Evolutionary conservation across 1,140 invertebrate genomes (phyloP), one percentile per base, ranked within the genome.

Genomic region (Pomacea maculata): DNA sequence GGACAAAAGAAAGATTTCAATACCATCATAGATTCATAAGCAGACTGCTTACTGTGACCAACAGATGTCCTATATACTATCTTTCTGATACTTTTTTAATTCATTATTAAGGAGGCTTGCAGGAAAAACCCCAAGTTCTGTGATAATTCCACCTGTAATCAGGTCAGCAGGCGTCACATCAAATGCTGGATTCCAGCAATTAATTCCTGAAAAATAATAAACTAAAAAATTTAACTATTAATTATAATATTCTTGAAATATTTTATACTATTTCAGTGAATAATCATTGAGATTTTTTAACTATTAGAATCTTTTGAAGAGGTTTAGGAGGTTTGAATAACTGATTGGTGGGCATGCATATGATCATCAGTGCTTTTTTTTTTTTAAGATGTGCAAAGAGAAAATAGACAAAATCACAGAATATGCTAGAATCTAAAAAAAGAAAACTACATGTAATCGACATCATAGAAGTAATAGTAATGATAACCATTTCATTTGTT

Each of bases 101-200:
- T 85, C 80, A 19, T 84, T 63, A 78, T 89, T 81, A 1, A 92
- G 71, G 77, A 90, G 84, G 25, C 79, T 65, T n/a, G 96, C 95
- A 78, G 91, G 89, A 86, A 95, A 97, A 10, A 97, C 95, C 25
- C 98, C 98, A 86, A 94, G 94, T 92, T 99, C 98, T 19, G 98
- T 99, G 21, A 99, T 96, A 82, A 99, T 98, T 15, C 96, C 97
- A 14, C 91, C 92, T 34, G 96, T 96, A 77, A 99, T 99, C 1
- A 99, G 93, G 45, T 94, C 91, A 9, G 96, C 96, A 29, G 98
- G 98, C n/a, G 98, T 99, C 5, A 99, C 95, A 92, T 99, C 98
- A 92, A 99, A 99, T 0, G 97, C 96, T 70, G 98, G 98, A 94
- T 99, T 99, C 98, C 98, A 99, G 89, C 96, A 98, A 73, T 94